Evolutionary conservation across 2,113 vertebrate genomes (phyloP), one percentile per base, ranked within the genome.

Genomic region (Clinocottus analis): DNA sequence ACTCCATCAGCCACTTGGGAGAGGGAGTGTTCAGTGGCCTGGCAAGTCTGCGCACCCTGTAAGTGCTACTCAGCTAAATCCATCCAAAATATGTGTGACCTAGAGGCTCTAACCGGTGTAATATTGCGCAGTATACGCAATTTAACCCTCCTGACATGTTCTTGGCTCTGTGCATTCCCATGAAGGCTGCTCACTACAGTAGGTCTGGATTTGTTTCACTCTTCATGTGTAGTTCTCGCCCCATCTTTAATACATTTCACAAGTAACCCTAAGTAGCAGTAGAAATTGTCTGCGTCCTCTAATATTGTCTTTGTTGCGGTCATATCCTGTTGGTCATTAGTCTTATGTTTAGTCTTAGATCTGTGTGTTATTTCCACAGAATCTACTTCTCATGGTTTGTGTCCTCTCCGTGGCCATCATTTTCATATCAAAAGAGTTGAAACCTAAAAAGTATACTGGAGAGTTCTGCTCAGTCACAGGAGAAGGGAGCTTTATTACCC

Each of bases 11-110:
- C 90, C 96, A 99, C 82, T 91, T 99, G 80, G 97, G 96, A 45
- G 98, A 98, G 72, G 97, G 97, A 61, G 97, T 98, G 7, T 99
- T 99, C 75, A 92, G 94, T 51, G 94, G 95, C 66, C 95, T 99
- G 86, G 87, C 95, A 55, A 97, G 95, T 86, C 95, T 98, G 62
- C 96, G 90, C 60, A 96, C 93, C 21, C 86, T 99, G 98, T 99
- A 92, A 98, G 97, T 97, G 56, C 31, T 19, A 3, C 2, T 31
- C 10, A 19, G 47, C 60, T 1, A 37, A 21, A 56, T 67, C 11
- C 47, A 2, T 75, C 16, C 64, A 21, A 63, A 58, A 56, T 61
- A 61, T 45, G 17, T 47, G 17, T 53, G 39, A 8, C 5, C 9
- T 27, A 0, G 69, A 73, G 53, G 9, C 68, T 74, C 1, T 14